Evolutionary conservation across 2,113 vertebrate genomes (phyloP).

Genomic region (Pipa parva): DNA sequence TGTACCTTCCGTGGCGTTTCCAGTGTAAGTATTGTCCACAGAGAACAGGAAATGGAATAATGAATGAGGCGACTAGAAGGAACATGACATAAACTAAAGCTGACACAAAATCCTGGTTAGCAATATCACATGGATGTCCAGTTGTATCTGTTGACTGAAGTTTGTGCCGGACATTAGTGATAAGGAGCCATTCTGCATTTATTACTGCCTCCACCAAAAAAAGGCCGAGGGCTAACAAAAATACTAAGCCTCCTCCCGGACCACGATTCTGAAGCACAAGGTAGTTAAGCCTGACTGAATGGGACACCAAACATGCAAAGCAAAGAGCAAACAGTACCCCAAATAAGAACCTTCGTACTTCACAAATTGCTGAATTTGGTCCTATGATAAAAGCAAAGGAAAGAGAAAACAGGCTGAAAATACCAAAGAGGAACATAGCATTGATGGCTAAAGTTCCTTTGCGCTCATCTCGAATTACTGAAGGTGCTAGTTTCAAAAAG

Average conservation of each 20-base stretch:
- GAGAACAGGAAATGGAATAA: constrained; percentile 24
- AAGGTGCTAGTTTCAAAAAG: constrained; percentile 19
- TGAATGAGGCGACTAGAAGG: constrained; percentile 19
- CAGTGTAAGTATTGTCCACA: constrained; percentile 33
- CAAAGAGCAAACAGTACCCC: constrained; percentile 28
- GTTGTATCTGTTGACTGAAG: background rate
- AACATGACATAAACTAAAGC: constrained; percentile 37
- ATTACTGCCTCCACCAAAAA: constrained; percentile 37
- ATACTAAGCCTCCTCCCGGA: constrained; percentile 31
- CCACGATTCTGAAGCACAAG: constrained; percentile 19
- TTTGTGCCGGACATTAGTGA: constrained; percentile 27
- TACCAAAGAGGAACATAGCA: constrained; percentile 17
- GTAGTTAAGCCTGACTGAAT: constrained; percentile 36
- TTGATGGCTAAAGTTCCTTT: constrained; percentile 26
- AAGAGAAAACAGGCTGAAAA: constrained; percentile 24
- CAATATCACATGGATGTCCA: constrained; percentile 20
- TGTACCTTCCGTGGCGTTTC: constrained; percentile 35
- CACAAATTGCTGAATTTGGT: constrained; percentile 14
- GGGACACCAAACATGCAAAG: constrained; percentile 34
- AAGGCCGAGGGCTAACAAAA: constrained; percentile 27
- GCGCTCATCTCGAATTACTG: constrained; percentile 19
- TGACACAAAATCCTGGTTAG: constrained; percentile 33
- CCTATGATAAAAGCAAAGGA: constrained; percentile 29
- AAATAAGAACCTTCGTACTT: constrained; percentile 30
- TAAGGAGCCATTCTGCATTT: constrained; percentile 35